Conservation (phyloP, 2,797 vertebrate species). For the Epinephelus awoara region DNA sequence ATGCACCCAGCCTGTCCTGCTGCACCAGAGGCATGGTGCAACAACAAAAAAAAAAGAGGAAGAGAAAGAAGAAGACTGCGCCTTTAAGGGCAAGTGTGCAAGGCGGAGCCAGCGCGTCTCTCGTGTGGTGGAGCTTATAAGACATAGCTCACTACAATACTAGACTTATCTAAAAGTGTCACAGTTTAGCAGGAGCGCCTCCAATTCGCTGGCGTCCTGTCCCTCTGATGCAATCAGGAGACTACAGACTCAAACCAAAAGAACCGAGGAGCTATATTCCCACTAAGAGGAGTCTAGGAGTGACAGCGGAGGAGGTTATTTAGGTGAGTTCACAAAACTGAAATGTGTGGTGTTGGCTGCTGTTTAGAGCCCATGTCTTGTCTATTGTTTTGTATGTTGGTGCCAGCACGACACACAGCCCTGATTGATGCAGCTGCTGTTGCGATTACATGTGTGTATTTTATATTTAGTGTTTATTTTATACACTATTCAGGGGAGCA, state of each 20-base stretch:
- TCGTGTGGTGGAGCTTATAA: slow-evolving; percentile 75
- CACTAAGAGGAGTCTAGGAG: slow-evolving; percentile 51
- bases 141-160: slow-evolving; percentile 71
- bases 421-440: slow-evolving; percentile 39
- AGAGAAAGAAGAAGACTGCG: slow-evolving; percentile 31
- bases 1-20: not conserved
- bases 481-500: not conserved
- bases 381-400: slow-evolving; percentile 60
- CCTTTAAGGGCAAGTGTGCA: slow-evolving; percentile 80
- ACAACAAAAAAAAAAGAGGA: not conserved
- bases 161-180: slow-evolving; percentile 70
- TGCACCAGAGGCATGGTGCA: not conserved
- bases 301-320: slow-evolving; percentile 54
- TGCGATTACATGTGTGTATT: not conserved
- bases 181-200: slow-evolving; percentile 48
- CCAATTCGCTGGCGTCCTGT: slow-evolving; percentile 50
- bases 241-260: slow-evolving; percentile 32
- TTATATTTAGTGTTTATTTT: not conserved
- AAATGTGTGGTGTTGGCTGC: slow-evolving; percentile 29
- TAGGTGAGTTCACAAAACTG: slow-evolving; percentile 78
- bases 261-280: slow-evolving; percentile 52
- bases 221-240: slow-evolving; percentile 65
- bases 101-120: slow-evolving; percentile 75
- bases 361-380: slow-evolving; percentile 24
- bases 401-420: slow-evolving; percentile 56